These are phyloP conservation scores for Pseudorhiza aurosa DNA, from an alignment of 30 jellyfish, hydroid and myxozoan species.

Conservation along the genomic window DNA sequence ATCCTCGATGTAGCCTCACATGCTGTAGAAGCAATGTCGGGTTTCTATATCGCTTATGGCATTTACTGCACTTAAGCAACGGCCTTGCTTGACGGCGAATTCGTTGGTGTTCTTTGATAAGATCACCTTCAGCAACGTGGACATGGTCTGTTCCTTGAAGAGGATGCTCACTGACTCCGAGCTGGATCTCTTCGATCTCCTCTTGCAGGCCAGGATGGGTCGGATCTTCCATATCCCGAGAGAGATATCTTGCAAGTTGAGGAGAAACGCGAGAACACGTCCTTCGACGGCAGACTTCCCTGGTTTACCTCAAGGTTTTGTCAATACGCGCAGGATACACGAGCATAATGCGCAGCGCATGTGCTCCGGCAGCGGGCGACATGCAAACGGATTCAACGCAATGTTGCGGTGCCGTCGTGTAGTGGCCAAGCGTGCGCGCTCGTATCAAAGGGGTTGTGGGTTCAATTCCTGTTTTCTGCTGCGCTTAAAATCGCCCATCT, in stretches of 20 bases:
- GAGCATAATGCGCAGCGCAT: slow-evolving; percentile 67
- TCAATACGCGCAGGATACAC: slow-evolving; percentile 70
- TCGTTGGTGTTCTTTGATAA: slow-evolving; percentile 2
- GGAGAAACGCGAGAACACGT: slow-evolving; percentile 37
- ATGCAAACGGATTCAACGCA: no score
- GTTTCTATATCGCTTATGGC: slow-evolving; percentile 58
- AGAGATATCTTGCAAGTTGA: background rate
- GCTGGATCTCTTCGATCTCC: slow-evolving; percentile 51
- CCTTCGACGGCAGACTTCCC: slow-evolving; percentile 12
- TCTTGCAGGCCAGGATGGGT: slow-evolving; percentile 60
- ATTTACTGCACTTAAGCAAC: slow-evolving; percentile 53
- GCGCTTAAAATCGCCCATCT: no score
- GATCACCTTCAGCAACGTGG: slow-evolving; percentile 32
- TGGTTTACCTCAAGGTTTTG: slow-evolving; percentile 26
- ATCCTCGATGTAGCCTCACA: slow-evolving; percentile 61
- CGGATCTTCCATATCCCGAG: slow-evolving; percentile 70
- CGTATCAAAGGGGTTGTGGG: no score
- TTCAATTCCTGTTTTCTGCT: no score
- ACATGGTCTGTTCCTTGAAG: background rate
- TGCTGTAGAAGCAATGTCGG: slow-evolving; percentile 64
- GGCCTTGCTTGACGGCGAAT: slow-evolving; percentile 27
- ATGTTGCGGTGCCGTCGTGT: no score
- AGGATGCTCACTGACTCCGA: slow-evolving; percentile 26
- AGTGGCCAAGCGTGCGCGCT: no score
- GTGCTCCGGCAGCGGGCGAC: no score